Percentiles rank a stretch among this genome's conserved stretches.
phyloP scores from a whole-genome alignment of 2,888 invertebrate species.

The Criorhina ranunculi region DNA sequence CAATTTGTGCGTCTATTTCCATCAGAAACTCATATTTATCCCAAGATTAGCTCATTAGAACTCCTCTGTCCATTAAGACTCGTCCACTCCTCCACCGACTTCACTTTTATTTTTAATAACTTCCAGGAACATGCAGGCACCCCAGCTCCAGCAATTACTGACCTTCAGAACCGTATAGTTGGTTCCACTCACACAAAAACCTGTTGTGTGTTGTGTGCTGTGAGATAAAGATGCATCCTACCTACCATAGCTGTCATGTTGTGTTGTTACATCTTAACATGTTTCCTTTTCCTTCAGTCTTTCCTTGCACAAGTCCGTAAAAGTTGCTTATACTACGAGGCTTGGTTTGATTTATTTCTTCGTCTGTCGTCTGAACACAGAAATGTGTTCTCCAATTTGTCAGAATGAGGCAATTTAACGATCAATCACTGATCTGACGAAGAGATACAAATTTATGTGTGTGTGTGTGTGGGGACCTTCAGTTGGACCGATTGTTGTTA shows the following conservation, averaged over 20 bases:
- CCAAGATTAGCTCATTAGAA: constrained; percentile 54
- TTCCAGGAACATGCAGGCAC: constrained; percentile 61
- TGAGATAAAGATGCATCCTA: constrained; percentile 44
- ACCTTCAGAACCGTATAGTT: constrained; percentile 56
- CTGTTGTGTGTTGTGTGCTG: constrained; percentile 34
- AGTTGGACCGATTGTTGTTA: too few species aligned
- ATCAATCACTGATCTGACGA: constrained; percentile 75
- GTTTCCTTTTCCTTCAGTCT: constrained; percentile 24
- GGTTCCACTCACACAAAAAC: constrained; percentile 44
- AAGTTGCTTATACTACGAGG: constrained; percentile 49
- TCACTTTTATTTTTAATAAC: constrained; percentile 73
- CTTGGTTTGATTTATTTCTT: constrained; percentile 66
- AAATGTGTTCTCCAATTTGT: constrained; percentile 76
- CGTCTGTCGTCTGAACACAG: constrained; percentile 57
- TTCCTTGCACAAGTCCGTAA: constrained; percentile 48
- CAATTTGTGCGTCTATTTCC: neutral
- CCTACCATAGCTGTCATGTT: constrained; percentile 66
- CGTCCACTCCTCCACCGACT: constrained; percentile 38
- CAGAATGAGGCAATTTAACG: constrained; percentile 74
- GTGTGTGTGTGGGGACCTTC: too few species aligned
- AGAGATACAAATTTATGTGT: too few species aligned
- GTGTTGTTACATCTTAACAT: constrained; percentile 66
- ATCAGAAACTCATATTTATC: constrained; percentile 10
- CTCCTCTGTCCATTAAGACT: constrained; percentile 43
- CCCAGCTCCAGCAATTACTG: constrained; percentile 58